Conservation (phyloP, 2,113 vertebrate genomes). For the Caranx ignobilis region DNA sequence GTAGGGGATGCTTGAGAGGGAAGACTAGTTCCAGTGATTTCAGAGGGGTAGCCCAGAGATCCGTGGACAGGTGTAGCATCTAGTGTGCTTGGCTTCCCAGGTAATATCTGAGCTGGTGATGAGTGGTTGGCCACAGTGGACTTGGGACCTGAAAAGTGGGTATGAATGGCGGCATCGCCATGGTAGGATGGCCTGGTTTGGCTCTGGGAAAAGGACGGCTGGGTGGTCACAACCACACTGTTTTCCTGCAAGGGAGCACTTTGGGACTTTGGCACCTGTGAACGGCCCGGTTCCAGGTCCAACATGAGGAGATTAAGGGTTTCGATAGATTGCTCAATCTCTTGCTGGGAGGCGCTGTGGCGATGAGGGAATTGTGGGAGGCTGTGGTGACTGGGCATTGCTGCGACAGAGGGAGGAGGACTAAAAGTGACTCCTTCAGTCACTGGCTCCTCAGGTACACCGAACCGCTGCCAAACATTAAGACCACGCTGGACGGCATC, state of each 20-base stretch:
- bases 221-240: conserved; percentile 84
- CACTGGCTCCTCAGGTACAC: conserved; percentile 84
- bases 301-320: conserved; percentile 96
- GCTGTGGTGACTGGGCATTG: conserved; percentile 86
- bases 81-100: conserved; percentile 57
- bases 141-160: conserved; percentile 50
- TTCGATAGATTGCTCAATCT: conserved; percentile 97
- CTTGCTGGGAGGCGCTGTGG: conserved; percentile 89
- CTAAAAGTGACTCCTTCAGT: conserved; percentile 82
- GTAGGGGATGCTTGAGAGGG: conserved; percentile 51
- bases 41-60: conserved; percentile 61
- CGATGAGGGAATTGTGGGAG: conserved; percentile 91
- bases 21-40: conserved; percentile 56
- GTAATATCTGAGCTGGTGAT: conserved; percentile 50
- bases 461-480: conserved; percentile 94
- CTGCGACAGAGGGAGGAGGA: conserved; percentile 44
- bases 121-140: conserved; percentile 44
- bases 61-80: conserved; percentile 63
- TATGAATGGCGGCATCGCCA: conserved; percentile 57
- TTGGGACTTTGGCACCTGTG: conserved; percentile 89
- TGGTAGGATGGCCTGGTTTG: conserved; percentile 81
- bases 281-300: conserved; percentile 86
- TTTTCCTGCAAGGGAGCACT: conserved; percentile 85
- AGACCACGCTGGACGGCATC: conserved; percentile 96
- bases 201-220: conserved; percentile 86